Conservation (phyloP, 1,140 invertebrate species). For the Cotesia glomerata region DNA sequence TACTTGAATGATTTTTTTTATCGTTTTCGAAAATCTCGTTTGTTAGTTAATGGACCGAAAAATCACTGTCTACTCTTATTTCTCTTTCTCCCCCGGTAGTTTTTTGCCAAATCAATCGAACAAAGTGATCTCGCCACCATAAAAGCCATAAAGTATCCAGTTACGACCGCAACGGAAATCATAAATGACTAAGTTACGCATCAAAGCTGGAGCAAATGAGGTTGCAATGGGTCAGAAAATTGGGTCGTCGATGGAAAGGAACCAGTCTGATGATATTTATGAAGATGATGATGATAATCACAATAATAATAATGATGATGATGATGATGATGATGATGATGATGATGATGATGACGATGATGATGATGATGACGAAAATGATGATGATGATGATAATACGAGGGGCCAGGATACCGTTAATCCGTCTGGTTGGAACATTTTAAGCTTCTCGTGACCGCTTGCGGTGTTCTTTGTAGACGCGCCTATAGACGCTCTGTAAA, state of each 20-base stretch:
- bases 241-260: conserved; percentile 40
- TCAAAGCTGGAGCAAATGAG: neutral
- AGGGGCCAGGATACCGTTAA: conserved; percentile 23
- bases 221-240: conserved; percentile 57
- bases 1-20: no score
- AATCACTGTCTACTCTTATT: no score
- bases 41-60: no score
- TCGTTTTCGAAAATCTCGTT: no score
- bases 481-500: no score
- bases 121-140: no score
- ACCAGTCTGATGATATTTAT: neutral
- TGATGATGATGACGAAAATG: conserved; percentile 33
- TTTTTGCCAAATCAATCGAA: no score
- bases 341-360: conserved; percentile 11
- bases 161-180: no score
- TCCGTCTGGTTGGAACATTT: conserved; percentile 17
- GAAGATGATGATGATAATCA: neutral
- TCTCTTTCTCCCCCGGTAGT: no score
- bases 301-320: neutral
- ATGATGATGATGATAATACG: neutral
- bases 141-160: no score
- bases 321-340: neutral
- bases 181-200: no score
- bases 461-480: neutral
- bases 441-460: conserved; percentile 3